These are phyloP conservation scores for Microvelia longipes DNA, from an alignment of 1,140 invertebrate species.

Conservation along the genomic window DNA sequence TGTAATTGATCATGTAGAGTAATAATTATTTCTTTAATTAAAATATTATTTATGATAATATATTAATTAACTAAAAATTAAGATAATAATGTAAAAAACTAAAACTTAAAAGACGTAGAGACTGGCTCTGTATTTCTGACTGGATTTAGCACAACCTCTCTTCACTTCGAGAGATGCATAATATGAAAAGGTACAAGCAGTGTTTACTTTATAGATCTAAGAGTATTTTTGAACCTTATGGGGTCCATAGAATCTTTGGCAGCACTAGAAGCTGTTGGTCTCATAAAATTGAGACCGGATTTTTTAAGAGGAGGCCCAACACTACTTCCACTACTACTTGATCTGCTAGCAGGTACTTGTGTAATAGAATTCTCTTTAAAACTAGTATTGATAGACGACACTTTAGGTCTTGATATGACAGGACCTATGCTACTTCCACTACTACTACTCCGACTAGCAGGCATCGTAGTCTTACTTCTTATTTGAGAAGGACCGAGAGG, in stretches of 20 bases:
- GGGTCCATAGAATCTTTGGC: constrained; percentile 35
- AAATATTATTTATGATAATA: neutral
- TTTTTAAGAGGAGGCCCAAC: constrained; percentile 33
- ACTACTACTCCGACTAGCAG: constrained; percentile 52
- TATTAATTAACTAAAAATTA: neutral
- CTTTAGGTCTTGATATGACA: constrained; percentile 16
- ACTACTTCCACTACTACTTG: constrained; percentile 54
- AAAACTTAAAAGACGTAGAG: neutral
- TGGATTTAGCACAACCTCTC: too few relatives aligned
- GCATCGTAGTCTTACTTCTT: constrained; percentile 32
- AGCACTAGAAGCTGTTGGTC: constrained; percentile 41
- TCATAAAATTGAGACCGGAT: constrained; percentile 40
- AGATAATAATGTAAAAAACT: neutral
- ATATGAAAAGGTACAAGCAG: neutral
- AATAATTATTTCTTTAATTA: neutral
- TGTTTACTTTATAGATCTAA: constrained; percentile 11
- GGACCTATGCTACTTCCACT: constrained; percentile 51
- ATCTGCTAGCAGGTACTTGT: constrained; percentile 47
- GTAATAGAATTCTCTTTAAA: constrained; percentile 29
- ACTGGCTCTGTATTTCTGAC: too few relatives aligned
- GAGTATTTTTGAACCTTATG: constrained; percentile 15
- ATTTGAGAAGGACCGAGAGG: constrained; percentile 24
- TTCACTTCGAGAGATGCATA: too few relatives aligned
- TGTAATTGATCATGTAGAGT: neutral
- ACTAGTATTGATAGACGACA: constrained; percentile 23